These are phyloP conservation scores for Phalacrocorax carbo DNA, from an alignment of 2,113 vertebrate genomes.

Conservation along the genomic window DNA sequence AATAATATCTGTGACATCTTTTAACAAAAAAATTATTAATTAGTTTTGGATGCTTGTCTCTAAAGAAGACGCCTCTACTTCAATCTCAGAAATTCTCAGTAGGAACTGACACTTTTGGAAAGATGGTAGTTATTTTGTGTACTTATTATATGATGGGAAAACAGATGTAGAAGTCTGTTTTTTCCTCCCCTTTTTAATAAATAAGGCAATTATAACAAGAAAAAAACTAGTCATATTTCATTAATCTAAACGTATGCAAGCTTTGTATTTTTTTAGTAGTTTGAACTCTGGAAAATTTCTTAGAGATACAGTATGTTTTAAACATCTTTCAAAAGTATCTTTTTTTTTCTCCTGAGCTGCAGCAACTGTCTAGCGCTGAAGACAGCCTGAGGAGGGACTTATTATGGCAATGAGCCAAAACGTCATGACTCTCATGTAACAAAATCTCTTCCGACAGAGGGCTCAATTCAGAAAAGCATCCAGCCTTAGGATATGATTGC, in stretches of 20 bases:
- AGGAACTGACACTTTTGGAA: background rate
- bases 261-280: background rate
- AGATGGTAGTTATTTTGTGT: background rate
- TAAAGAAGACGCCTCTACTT: background rate
- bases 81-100: background rate
- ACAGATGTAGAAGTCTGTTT: background rate
- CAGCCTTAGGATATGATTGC: background rate
- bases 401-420: background rate
- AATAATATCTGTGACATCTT: background rate
- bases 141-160: background rate
- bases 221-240: background rate
- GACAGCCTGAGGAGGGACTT: background rate
- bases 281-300: background rate
- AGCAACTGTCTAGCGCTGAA: background rate
- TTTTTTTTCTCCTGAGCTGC: background rate
- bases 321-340: no score
- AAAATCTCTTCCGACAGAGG: background rate
- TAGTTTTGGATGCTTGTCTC: background rate
- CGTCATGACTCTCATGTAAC: background rate
- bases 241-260: background rate
- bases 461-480: background rate
- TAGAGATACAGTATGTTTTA: background rate
- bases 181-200: background rate
- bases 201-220: background rate
- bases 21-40: background rate